Conservation (phyloP, 2,113 vertebrate genomes). For the Numenius arquata region DNA sequence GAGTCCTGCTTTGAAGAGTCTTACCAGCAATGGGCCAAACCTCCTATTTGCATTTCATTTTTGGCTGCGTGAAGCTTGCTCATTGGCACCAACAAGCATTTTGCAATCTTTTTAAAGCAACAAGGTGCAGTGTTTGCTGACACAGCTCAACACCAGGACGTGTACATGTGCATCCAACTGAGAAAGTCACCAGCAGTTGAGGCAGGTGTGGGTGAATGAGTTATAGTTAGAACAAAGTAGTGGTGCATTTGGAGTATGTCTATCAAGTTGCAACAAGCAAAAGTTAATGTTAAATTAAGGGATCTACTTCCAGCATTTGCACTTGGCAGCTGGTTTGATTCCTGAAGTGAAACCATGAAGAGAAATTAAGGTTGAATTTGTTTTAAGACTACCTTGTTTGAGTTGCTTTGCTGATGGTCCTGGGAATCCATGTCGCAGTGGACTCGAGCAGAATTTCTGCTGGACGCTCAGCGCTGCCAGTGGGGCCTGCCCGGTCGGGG, state of each 20-base stretch:
- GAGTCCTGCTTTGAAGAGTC: conserved; percentile 62
- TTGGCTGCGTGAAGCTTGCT: conserved; percentile 20
- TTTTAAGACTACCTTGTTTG: neutral
- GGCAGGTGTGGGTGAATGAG: conserved; percentile 44
- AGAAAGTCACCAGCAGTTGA: conserved; percentile 34
- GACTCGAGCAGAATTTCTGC: neutral
- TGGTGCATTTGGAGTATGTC: conserved; percentile 16
- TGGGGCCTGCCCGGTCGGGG: neutral
- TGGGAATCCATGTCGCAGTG: neutral
- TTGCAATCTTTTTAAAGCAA: conserved; percentile 56
- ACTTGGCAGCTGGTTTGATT: neutral
- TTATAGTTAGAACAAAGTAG: conserved; percentile 31
- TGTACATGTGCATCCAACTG: conserved; percentile 18
- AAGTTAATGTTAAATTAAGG: neutral
- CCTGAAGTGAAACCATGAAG: neutral
- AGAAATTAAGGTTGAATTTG: neutral
- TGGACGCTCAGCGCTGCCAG: neutral
- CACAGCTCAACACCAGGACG: neutral
- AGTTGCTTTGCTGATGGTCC: neutral
- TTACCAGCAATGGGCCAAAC: conserved; percentile 32
- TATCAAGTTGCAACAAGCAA: conserved; percentile 55
- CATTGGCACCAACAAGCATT: conserved; percentile 22
- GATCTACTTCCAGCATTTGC: neutral
- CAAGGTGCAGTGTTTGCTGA: conserved; percentile 12
- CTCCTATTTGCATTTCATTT: conserved; percentile 58